These are phyloP conservation scores for Alosa sapidissima DNA, from an alignment of 2,797 vertebrate genomes.

Conservation along the genomic window DNA sequence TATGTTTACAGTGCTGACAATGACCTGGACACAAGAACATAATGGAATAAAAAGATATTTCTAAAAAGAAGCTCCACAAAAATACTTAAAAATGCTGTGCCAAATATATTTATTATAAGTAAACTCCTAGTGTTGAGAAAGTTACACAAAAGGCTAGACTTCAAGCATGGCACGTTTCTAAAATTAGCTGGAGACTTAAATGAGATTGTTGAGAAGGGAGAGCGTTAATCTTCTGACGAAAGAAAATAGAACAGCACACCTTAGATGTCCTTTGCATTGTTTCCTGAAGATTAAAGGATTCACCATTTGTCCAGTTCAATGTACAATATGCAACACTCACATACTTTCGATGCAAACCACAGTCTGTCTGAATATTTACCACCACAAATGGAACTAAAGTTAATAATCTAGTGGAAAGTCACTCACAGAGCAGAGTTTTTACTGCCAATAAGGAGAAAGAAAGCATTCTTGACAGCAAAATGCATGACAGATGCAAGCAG, in stretches of 20 bases:
- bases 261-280: constrained; percentile 1
- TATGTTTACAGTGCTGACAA: constrained; percentile 59
- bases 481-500: constrained; percentile 61
- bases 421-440: constrained; percentile 1
- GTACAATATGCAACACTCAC: constrained; percentile 52
- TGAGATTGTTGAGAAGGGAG: constrained; percentile 2
- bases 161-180: neutral
- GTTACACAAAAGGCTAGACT: constrained; percentile 1
- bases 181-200: neutral
- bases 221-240: neutral
- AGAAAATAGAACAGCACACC: neutral
- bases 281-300: constrained; percentile 29
- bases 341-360: constrained; percentile 36
- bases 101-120: neutral
- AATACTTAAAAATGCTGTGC: neutral
- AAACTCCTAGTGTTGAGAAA: neutral
- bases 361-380: constrained; percentile 53
- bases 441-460: neutral
- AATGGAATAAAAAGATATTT: neutral
- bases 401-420: constrained; percentile 7
- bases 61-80: neutral
- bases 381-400: constrained; percentile 10
- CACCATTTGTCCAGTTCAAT: constrained; percentile 65
- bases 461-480: constrained; percentile 46
- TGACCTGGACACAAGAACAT: constrained; percentile 68